Base-by-base conservation (phyloP, 2,888 invertebrate genomes). In the Baronia brevicornis region DNA sequence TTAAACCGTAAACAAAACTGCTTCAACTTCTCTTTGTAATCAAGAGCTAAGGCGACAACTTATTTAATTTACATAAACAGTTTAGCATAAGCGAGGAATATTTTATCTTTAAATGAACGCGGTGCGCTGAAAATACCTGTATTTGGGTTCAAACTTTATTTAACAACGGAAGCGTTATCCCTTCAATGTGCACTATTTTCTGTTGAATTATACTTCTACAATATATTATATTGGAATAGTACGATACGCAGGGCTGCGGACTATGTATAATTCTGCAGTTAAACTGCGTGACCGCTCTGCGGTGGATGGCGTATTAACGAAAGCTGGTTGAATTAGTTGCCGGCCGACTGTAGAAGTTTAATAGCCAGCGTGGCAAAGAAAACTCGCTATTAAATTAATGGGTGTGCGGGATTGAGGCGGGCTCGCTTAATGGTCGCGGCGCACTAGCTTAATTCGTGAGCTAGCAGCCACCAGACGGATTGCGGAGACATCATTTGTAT, bases 31-130 rank as follows among this genome's bases (percentile, higher is more conserved):
- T 60, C 71, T 71, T 73, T 65, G 71, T 73, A 75, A 74, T 74
- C 69, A 71, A 67, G 66, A 68, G 61, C 59, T 64, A 60, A 65
- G 59, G 61, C 66, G 71, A 71, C 71, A 69, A 74, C 61, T 71
- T 69, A 71, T 66, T 73, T 65, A 62, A 73, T 74, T 74, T 71
- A 62, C 73, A 71, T 72, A 72, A 74, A 73, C 66, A 65, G 61
- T 68, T 68, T 64, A 62, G 60, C 63, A 63, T 66, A 68, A 68
- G 56, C 58, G 19, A 22, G 31, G 40, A 41, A 46, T 43, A 43
- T 41, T 46, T 43, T 43, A 38, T 41, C 43, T 41, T 28, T 43
- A 43, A 45, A 45, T 37, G 36, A 43, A 41, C 37, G 33, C 14
- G 35, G 48, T 46, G 39, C 40, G 43, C 40, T 35, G 36, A 31